Evolutionary conservation across 2,888 invertebrate species (phyloP).

Genomic region (Drosophila vallismaia): DNA sequence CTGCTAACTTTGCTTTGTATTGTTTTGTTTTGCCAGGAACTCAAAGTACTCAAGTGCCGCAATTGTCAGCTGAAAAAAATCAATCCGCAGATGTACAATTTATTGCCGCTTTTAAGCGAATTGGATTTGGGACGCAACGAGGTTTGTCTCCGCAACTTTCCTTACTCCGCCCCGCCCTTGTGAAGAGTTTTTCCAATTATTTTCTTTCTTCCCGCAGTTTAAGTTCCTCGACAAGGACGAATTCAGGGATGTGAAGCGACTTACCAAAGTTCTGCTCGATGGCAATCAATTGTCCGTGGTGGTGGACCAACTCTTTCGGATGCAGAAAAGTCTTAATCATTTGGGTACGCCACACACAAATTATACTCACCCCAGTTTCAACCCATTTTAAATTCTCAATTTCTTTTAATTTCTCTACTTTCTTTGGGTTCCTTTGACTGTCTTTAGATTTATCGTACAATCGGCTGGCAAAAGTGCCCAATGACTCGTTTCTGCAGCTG

Average conservation of each 20-base stretch:
- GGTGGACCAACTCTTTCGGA: slow-evolving; percentile 88
- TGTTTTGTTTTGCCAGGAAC: slow-evolving; percentile 85
- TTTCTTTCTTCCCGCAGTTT: slow-evolving; percentile 83
- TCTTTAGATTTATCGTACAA: slow-evolving; percentile 87
- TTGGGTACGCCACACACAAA: slow-evolving; percentile 76
- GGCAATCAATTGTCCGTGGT: slow-evolving; percentile 91
- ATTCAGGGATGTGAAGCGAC: slow-evolving; percentile 88
- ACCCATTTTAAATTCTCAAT: slow-evolving; percentile 30
- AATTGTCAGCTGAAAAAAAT: slow-evolving; percentile 89
- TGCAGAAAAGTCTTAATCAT: slow-evolving; percentile 83
- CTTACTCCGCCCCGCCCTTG: slow-evolving; percentile 11
- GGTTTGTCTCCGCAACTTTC: slow-evolving; percentile 68
- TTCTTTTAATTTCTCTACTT: slow-evolving; percentile 21
- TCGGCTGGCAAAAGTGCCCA: slow-evolving; percentile 89
- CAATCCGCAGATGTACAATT: slow-evolving; percentile 91
- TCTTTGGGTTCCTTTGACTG: slow-evolving; percentile 3
- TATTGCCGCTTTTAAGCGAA: slow-evolving; percentile 89
- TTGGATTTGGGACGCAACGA: slow-evolving; percentile 91
- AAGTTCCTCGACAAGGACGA: slow-evolving; percentile 90
- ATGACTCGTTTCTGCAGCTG: slow-evolving; percentile 89
- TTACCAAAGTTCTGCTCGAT: slow-evolving; percentile 88
- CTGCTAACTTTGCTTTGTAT: background rate
- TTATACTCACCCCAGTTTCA: slow-evolving; percentile 22
- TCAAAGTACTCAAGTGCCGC: slow-evolving; percentile 89
- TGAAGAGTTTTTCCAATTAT: slow-evolving; percentile 60